A percentile compares a stretch with the other conserved stretches of the same genome.
These are phyloP conservation scores for Drosophila mayri DNA, from an alignment of 1,140 invertebrate genomes.

Conservation along the genomic window DNA sequence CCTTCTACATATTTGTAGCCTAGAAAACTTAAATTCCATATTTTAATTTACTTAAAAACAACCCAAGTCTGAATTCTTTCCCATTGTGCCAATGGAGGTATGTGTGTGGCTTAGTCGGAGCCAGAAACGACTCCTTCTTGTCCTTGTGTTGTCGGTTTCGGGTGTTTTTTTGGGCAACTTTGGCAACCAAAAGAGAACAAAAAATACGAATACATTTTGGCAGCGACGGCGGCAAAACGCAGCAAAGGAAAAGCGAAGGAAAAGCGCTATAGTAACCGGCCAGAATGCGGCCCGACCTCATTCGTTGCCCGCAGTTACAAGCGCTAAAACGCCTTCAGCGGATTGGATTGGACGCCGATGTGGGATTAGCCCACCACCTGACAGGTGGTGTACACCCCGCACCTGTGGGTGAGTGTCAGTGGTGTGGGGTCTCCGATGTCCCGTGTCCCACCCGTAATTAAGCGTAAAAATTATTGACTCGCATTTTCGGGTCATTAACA, in stretches of 20 bases:
- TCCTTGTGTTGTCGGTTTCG: conserved; percentile 70
- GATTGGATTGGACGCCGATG: conserved; percentile 36
- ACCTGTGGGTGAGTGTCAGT: conserved; percentile 22
- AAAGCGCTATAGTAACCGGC: conserved; percentile 50
- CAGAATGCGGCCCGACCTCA: conserved; percentile 65
- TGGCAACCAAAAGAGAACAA: conserved; percentile 64
- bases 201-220: conserved; percentile 41
- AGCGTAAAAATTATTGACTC: conserved; percentile 35
- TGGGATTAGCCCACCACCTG: conserved; percentile 34
- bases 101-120: conserved; percentile 1
- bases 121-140: conserved; percentile 50
- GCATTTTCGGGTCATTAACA: conserved; percentile 53
- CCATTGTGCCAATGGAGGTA: conserved; percentile 30
- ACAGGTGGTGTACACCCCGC: conserved; percentile 2
- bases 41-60: neutral
- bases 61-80: neutral
- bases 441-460: conserved; percentile 46
- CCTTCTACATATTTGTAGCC: neutral
- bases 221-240: conserved; percentile 35
- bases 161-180: conserved; percentile 51
- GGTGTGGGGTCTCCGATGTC: neutral
- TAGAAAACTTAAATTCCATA: no score
- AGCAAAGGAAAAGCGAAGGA: conserved; percentile 53
- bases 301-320: conserved; percentile 81
- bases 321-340: conserved; percentile 66